phyloP scores from a whole-genome alignment of 2,113 vertebrate genomes.

The Mystacornis crossleyi region DNA sequence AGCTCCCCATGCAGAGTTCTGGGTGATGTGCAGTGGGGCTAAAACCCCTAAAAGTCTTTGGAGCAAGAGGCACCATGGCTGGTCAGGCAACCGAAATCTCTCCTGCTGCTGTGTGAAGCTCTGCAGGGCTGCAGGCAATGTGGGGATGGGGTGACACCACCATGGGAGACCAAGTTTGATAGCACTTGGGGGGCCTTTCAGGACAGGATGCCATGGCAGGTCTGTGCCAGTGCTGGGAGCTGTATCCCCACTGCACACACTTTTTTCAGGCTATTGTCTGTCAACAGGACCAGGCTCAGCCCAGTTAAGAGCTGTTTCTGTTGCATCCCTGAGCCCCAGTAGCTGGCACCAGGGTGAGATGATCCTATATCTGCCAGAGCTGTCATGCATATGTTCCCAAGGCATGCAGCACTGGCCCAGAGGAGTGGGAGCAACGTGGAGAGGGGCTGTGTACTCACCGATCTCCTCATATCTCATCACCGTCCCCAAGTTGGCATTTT shows the following conservation, averaged over 20 bases:
- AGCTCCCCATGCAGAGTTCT: neutral
- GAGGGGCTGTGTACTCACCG: constrained; percentile 77
- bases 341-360: neutral
- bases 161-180: neutral
- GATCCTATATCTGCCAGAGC: no score
- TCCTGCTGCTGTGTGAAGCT: neutral
- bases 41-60: neutral
- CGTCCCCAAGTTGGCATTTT: constrained; percentile 94
- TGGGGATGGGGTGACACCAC: accelerated
- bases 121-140: neutral
- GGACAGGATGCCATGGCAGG: neutral
- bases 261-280: neutral
- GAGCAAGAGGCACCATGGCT: neutral
- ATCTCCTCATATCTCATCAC: constrained; percentile 97
- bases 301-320: neutral
- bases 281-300: accelerated
- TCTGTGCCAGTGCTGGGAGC: neutral
- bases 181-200: neutral
- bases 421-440: accelerated
- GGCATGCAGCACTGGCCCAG: accelerated
- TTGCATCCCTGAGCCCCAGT: neutral
- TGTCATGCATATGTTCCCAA: neutral
- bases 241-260: accelerated
- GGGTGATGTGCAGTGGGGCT: accelerated
- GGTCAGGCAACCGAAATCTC: neutral